Percentiles rank a stretch among this genome's conserved stretches.
Conservation (phyloP, 2,113 vertebrate genomes). For the Progne subis region DNA sequence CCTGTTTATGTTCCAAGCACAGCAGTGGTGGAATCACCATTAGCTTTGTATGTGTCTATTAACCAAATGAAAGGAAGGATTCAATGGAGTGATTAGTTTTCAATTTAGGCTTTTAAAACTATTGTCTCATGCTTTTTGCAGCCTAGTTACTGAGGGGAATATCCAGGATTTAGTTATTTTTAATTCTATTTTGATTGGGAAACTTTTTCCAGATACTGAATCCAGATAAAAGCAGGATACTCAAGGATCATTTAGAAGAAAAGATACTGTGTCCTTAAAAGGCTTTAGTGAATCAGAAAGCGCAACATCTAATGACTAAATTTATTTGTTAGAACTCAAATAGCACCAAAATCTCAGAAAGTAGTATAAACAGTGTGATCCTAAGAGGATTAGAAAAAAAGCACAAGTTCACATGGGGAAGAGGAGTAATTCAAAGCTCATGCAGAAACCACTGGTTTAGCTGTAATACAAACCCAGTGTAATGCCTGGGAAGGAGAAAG, state of each 20-base stretch:
- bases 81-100: conserved; percentile 57
- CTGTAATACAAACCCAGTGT: rapidly evolving
- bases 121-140: conserved; percentile 29
- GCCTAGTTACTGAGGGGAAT: neutral
- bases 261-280: conserved; percentile 3
- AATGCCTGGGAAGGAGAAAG: neutral
- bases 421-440: neutral
- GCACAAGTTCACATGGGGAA: neutral
- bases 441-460: rapidly evolving
- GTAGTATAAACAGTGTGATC: neutral
- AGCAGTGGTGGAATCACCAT: neutral
- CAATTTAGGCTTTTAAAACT: conserved; percentile 51
- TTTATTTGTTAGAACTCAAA: conserved; percentile 32
- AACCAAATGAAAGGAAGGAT: conserved; percentile 44
- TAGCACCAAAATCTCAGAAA: neutral
- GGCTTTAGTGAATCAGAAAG: neutral
- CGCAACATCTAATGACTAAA: neutral
- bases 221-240: conserved; percentile 22
- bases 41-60: conserved; percentile 17
- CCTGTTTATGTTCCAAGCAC: neutral
- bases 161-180: conserved; percentile 53
- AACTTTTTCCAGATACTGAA: neutral
- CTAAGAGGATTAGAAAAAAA: conserved; percentile 36
- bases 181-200: conserved; percentile 20
- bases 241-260: neutral